Percentiles rank a stretch among this genome's conserved stretches.
Evolutionary conservation across 1,140 invertebrate genomes (phyloP).

Genomic region (Pogonus chalceus): DNA sequence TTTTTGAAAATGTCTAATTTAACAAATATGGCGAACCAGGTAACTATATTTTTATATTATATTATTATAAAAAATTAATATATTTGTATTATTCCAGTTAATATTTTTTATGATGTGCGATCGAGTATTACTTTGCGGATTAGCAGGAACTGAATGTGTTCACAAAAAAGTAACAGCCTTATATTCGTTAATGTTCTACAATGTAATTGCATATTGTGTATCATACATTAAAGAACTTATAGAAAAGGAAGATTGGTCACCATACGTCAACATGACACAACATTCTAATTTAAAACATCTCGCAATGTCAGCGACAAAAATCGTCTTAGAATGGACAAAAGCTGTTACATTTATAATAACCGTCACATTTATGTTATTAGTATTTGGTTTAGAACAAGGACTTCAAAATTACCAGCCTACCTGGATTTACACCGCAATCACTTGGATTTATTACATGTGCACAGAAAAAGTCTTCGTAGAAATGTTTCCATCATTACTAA

Average conservation of each 20-base stretch:
- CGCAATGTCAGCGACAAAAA: slow-evolving; percentile 71
- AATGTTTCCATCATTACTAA: slow-evolving; percentile 45
- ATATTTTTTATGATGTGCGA: slow-evolving; percentile 65
- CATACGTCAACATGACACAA: slow-evolving; percentile 59
- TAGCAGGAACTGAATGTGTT: slow-evolving; percentile 33
- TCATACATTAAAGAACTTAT: slow-evolving; percentile 61
- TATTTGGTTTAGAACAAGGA: slow-evolving; percentile 64
- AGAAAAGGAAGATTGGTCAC: slow-evolving; percentile 65
- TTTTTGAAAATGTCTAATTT: slow-evolving; percentile 56
- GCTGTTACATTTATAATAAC: slow-evolving; percentile 70
- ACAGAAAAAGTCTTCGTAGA: slow-evolving; percentile 63
- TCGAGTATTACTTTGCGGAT: slow-evolving; percentile 36
- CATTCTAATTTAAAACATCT: slow-evolving; percentile 63
- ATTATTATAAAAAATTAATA: neutral
- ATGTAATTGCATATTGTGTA: slow-evolving; percentile 66
- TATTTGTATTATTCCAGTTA: slow-evolving; percentile 42
- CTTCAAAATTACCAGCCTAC: slow-evolving; percentile 63
- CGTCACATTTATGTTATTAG: slow-evolving; percentile 63
- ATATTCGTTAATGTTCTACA: slow-evolving; percentile 73
- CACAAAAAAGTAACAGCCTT: slow-evolving; percentile 55
- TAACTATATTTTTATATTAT: slow-evolving; percentile 24
- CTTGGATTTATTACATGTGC: slow-evolving; percentile 58
- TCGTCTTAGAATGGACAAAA: slow-evolving; percentile 73
- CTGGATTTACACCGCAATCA: slow-evolving; percentile 49
- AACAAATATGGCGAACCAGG: slow-evolving; percentile 53